Conservation (phyloP, 2,113 vertebrate genomes). For the Setophaga coronata region DNA sequence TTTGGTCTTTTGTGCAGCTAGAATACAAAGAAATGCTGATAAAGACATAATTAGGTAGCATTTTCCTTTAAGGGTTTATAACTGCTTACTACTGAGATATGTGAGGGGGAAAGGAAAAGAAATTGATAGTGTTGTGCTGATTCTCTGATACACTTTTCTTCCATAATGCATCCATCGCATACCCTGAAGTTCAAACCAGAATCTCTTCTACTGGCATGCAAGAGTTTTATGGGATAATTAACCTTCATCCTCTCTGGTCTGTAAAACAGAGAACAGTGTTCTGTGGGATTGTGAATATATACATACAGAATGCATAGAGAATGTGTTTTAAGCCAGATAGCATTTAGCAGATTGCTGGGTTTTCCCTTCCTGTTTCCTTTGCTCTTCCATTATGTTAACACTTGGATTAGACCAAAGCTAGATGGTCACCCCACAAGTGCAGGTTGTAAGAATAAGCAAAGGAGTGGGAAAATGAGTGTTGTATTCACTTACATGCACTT, state of each 20-base stretch:
- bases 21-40: constrained; percentile 45
- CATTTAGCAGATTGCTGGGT: background rate
- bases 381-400: background rate
- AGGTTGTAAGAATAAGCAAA: background rate
- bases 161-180: background rate
- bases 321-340: background rate
- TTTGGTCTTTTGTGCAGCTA: constrained; percentile 22
- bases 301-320: background rate
- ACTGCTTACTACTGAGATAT: background rate
- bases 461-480: background rate
- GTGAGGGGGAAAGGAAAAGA: background rate
- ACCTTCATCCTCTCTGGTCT: background rate
- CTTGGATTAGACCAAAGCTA: background rate
- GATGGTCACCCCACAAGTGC: background rate
- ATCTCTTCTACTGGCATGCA: background rate
- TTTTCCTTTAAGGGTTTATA: constrained; percentile 19
- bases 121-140: background rate
- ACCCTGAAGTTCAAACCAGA: background rate
- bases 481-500: background rate
- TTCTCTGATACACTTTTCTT: background rate
- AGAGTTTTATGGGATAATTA: background rate
- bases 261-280: accelerated
- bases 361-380: background rate
- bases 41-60: constrained; percentile 43
- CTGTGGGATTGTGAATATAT: background rate